phyloP scores from a whole-genome alignment of 2,113 vertebrate genomes.

The Hemichromis elongatus region DNA sequence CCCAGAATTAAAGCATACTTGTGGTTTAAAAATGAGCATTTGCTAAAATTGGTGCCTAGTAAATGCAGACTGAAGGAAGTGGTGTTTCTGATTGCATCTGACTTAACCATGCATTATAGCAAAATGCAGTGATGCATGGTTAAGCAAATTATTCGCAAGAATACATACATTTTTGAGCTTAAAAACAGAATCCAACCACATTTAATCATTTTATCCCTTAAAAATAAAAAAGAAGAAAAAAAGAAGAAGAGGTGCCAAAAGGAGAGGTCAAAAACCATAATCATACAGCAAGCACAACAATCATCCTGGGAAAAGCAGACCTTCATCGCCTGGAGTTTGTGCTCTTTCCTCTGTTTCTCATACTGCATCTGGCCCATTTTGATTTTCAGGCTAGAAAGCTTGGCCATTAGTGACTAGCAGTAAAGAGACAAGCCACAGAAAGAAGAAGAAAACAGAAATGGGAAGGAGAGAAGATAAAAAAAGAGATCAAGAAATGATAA shows the following conservation, averaged over 20 bases:
- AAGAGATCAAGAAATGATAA: neutral
- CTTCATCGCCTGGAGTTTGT: slow-evolving; percentile 88
- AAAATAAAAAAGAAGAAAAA: neutral
- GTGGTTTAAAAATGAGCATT: slow-evolving; percentile 31
- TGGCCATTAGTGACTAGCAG: slow-evolving; percentile 96
- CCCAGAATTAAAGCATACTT: slow-evolving; percentile 34
- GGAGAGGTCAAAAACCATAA: slow-evolving; percentile 59
- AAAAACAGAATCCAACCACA: neutral
- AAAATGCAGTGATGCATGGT: neutral
- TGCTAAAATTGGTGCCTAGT: slow-evolving; percentile 1
- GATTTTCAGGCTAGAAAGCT: slow-evolving; percentile 99
- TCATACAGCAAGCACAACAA: slow-evolving; percentile 54
- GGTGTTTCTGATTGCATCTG: neutral
- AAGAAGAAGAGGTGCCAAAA: slow-evolving; percentile 25
- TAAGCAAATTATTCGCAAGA: neutral
- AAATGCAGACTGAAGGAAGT: neutral
- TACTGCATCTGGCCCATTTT: slow-evolving; percentile 98
- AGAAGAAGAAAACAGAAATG: slow-evolving; percentile 50
- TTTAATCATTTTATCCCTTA: neutral
- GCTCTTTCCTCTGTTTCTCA: slow-evolving; percentile 95
- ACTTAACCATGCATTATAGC: neutral
- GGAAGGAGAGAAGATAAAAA: slow-evolving; percentile 36
- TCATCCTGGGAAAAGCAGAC: slow-evolving; percentile 77
- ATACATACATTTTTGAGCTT: neutral
- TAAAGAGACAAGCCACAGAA: slow-evolving; percentile 59